phyloP scores from a whole-genome alignment of 2,888 invertebrate genomes.

The Drosophila putrida region DNA sequence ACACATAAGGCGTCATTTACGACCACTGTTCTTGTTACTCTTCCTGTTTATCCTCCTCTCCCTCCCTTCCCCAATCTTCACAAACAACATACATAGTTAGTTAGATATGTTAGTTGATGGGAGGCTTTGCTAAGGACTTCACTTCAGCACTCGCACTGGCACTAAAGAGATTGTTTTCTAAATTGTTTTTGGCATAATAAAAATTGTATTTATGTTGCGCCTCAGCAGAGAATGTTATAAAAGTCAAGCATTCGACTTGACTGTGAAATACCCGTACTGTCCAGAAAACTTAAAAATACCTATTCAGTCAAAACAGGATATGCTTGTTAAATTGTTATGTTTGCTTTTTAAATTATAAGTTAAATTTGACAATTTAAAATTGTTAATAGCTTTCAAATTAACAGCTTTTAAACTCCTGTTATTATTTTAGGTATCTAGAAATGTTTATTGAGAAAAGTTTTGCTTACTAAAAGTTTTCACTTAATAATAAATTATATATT shows the following conservation, averaged over 20 bases:
- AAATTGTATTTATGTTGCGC: conserved; percentile 52
- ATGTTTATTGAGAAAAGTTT: not conserved
- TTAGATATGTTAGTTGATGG: conserved; percentile 42
- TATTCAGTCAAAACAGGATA: not conserved
- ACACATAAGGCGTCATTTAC: conserved; percentile 56
- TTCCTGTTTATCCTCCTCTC: not conserved
- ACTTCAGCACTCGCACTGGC: conserved; percentile 29
- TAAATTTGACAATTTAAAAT: too few relatives aligned
- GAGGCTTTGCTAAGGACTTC: conserved; percentile 45
- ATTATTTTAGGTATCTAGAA: not conserved
- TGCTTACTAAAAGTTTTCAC: not conserved
- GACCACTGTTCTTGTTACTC: conserved; percentile 36
- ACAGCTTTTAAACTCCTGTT: not conserved
- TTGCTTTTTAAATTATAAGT: too few relatives aligned
- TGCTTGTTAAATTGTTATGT: not conserved
- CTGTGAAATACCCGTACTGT: not conserved
- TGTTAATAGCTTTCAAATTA: too few relatives aligned
- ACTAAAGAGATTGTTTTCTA: conserved; percentile 60
- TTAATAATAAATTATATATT: not conserved
- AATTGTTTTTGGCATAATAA: conserved; percentile 61
- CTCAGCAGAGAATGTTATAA: not conserved
- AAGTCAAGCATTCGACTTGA: not conserved
- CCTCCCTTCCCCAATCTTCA: not conserved
- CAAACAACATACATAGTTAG: conserved; percentile 13
- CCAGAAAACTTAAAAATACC: too few relatives aligned